Conservation (phyloP, 2,113 vertebrate genomes). For the Actenoides lindsayi region DNA sequence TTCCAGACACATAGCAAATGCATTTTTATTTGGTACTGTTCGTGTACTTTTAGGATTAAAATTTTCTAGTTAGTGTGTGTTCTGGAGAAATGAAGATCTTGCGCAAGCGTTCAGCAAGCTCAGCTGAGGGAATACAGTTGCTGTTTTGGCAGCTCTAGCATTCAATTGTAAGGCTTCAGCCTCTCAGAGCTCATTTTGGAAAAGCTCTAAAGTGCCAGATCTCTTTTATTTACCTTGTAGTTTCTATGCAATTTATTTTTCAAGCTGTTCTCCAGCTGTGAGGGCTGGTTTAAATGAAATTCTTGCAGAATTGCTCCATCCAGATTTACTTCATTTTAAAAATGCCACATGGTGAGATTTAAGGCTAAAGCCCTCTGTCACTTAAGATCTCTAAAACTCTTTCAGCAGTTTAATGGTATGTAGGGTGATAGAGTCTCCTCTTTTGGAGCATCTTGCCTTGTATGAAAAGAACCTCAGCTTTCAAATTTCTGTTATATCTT, state of each 20-base stretch:
- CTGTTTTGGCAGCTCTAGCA: not conserved
- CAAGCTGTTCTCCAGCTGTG: not conserved
- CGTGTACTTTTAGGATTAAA: not conserved
- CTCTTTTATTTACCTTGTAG: slow-evolving; percentile 13
- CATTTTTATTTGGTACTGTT: not conserved
- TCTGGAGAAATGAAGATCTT: not conserved
- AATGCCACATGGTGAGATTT: not conserved
- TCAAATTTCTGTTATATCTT: not conserved
- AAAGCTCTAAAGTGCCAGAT: not conserved
- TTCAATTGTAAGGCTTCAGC: not conserved
- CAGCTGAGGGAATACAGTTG: not conserved
- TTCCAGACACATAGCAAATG: not conserved
- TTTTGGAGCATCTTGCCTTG: not conserved
- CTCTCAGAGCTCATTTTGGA: not conserved
- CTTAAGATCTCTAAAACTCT: not conserved
- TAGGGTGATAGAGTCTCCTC: not conserved
- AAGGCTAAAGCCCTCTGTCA: not conserved
- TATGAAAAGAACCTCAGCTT: not conserved
- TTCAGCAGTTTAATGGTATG: not conserved
- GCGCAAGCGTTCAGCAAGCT: not conserved
- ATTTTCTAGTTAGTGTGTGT: not conserved
- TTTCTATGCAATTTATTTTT: not conserved
- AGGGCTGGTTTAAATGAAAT: not conserved
- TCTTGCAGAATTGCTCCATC: not conserved
- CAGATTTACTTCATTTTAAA: not conserved